A percentile compares a stretch with the other conserved stretches of the same genome.
These are phyloP conservation scores for Trilocha varians DNA, from an alignment of 2,888 invertebrate species.

Conservation along the genomic window DNA sequence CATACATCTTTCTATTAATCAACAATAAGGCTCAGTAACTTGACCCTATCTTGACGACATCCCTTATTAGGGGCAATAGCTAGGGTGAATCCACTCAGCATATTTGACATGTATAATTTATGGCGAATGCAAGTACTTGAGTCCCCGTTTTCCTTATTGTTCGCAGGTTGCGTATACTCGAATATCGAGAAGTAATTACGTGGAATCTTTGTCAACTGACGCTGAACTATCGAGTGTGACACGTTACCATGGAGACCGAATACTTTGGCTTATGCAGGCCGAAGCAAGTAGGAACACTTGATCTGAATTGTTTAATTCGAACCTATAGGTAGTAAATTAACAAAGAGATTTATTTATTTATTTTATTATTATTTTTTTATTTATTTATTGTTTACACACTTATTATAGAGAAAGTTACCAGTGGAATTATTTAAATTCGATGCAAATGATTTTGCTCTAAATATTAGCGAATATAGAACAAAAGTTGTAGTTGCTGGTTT, in stretches of 20 bases:
- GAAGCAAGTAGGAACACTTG: too few relatives aligned
- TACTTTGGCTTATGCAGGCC: too few relatives aligned
- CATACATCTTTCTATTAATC: constrained; percentile 26
- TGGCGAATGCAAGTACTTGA: constrained; percentile 15
- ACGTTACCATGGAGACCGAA: neutral
- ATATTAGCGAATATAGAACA: too few relatives aligned
- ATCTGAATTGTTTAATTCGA: too few relatives aligned
- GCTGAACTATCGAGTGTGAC: constrained; percentile 13
- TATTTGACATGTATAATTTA: constrained; percentile 53
- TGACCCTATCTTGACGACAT: constrained; percentile 35
- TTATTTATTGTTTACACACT: too few relatives aligned
- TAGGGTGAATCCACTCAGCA: constrained; percentile 39
- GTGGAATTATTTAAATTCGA: too few relatives aligned
- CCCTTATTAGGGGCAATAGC: constrained; percentile 43
- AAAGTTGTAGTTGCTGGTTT: too few relatives aligned
- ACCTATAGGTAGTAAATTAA: too few relatives aligned
- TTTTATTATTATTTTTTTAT: too few relatives aligned
- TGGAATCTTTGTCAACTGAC: constrained; percentile 8
- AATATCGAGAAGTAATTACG: constrained; percentile 1
- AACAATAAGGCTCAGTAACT: constrained; percentile 39
- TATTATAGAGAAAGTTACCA: too few relatives aligned
- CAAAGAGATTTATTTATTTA: too few relatives aligned
- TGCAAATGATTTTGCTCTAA: too few relatives aligned
- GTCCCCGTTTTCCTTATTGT: constrained; percentile 15
- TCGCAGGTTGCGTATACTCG: constrained; percentile 10